Evolutionary conservation across 1,140 invertebrate genomes (phyloP).

Genomic region (Chrysomallon squamiferum): DNA sequence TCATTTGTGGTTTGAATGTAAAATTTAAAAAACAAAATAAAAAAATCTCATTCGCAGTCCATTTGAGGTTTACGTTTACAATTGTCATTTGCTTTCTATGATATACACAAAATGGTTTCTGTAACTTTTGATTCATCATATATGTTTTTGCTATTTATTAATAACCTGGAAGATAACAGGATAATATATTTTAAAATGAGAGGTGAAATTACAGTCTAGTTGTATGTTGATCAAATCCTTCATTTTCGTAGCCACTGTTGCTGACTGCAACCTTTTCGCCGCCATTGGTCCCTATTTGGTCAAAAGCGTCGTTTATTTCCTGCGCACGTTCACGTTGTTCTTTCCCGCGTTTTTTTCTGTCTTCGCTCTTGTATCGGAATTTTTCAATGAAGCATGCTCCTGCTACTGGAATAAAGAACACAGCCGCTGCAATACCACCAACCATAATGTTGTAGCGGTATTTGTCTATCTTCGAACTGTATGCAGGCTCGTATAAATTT

Average conservation of each 20-base stretch:
- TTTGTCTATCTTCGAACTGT: slow-evolving; percentile 23
- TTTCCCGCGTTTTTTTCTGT: background rate
- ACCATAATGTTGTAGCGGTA: slow-evolving; percentile 40
- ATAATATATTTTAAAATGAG: too few species aligned
- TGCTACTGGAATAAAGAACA: slow-evolving; percentile 23
- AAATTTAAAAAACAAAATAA: too few species aligned
- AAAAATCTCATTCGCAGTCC: too few species aligned
- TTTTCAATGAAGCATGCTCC: slow-evolving; percentile 25
- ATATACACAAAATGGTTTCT: too few species aligned
- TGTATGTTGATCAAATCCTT: too few species aligned
- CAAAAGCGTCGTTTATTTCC: background rate
- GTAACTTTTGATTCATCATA: too few species aligned
- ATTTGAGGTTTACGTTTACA: too few species aligned
- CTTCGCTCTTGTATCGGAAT: slow-evolving; percentile 11
- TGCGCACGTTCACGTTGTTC: background rate
- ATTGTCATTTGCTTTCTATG: too few species aligned
- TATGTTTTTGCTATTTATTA: too few species aligned
- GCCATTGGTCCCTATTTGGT: background rate
- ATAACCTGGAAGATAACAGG: too few species aligned
- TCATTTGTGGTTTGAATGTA: too few species aligned
- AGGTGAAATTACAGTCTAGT: too few species aligned
- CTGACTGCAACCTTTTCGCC: background rate
- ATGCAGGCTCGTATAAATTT: slow-evolving; percentile 40
- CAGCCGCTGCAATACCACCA: slow-evolving; percentile 33
- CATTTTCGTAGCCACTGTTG: background rate